A percentile compares a stretch with the other conserved stretches of the same genome.
These are phyloP conservation scores for Torymus aiolomorphi DNA, from an alignment of 2,888 invertebrate genomes.

Conservation along the genomic window DNA sequence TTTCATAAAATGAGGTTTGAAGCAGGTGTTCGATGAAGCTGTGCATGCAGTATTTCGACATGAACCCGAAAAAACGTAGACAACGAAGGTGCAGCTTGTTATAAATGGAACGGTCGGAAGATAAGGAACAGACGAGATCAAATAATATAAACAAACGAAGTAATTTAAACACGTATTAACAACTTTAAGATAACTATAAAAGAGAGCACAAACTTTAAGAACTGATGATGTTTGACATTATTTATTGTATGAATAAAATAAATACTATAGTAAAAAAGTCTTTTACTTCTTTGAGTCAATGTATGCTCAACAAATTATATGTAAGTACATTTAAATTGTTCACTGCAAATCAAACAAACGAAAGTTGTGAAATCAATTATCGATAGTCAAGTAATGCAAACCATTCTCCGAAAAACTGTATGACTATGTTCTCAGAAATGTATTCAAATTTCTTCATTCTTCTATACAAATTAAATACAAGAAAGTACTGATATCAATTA, in stretches of 20 bases:
- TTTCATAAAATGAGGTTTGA: constrained; percentile 96
- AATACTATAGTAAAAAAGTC: constrained; percentile 51
- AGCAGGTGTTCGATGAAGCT: constrained; percentile 99
- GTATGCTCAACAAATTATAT: constrained; percentile 34
- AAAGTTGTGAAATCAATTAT: no score
- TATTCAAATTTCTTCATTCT: no score
- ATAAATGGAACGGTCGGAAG: constrained; percentile 4
- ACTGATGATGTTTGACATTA: constrained; percentile 50
- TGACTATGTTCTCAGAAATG: no score
- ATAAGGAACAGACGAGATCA: constrained; percentile 48
- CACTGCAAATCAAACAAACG: no score
- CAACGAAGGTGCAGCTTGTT: no score
- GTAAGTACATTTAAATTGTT: no score
- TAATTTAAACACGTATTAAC: constrained; percentile 51
- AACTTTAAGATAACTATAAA: constrained; percentile 50
- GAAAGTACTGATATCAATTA: no score
- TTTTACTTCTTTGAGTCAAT: constrained; percentile 40
- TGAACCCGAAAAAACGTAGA: constrained; percentile 95
- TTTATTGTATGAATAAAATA: constrained; percentile 53
- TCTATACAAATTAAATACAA: no score
- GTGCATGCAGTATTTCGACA: constrained; percentile 98
- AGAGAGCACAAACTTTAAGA: constrained; percentile 54
- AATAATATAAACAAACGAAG: constrained; percentile 38
- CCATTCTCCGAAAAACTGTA: no score
- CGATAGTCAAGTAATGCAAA: no score